Evolutionary conservation across 92 coral and sea anemone species (phyloP), one percentile per base, ranked within the genome.

Genomic region (Anthopleura xanthogrammica): DNA sequence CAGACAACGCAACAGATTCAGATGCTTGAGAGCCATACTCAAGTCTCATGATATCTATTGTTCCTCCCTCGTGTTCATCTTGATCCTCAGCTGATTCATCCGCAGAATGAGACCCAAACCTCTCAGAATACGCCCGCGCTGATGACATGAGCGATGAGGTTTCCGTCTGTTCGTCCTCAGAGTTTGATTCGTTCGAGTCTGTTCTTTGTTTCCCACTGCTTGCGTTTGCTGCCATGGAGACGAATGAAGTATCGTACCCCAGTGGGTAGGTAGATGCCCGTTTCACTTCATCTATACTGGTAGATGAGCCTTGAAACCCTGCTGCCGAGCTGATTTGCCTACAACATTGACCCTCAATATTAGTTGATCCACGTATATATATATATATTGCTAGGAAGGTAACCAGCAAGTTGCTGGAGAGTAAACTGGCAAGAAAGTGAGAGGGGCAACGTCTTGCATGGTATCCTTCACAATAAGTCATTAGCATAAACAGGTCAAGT

Each of bases 41-140:
- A 4, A 90, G 55, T 24, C 85, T 85, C 88, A 85, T 66, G 19
- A 89, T 42, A 79, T 89, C 92, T 0, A 82, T 77, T 23, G 89
- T 81, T n/a, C 68, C 48, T 20, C 84, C 86, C 2, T 76, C 76
- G 60, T 78, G 84, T 52, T 82, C 91, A 20, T 85, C 93, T 68
- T 90, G 80, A 68, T 85, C 89, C 23, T 79, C 86, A 42, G 87
- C 91, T 24, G 95, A 86, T 89, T 36, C 74, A 36, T 68, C 42
- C 74, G 2, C 42, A 3, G 74, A 68, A 68, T 91, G 91, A 79
- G 90, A 86, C 23, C 87, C 75, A 60, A 17, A 79, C 72, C 91
- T 16, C 81, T 79, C 92, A 1, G 97, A 93, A 55, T 93, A 93
- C 88, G 95, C 97, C 78, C 97, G 97, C 91, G 97, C 97, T 88